Conservation (phyloP, 2,888 invertebrate genomes). For the Tinea trinotella region DNA sequence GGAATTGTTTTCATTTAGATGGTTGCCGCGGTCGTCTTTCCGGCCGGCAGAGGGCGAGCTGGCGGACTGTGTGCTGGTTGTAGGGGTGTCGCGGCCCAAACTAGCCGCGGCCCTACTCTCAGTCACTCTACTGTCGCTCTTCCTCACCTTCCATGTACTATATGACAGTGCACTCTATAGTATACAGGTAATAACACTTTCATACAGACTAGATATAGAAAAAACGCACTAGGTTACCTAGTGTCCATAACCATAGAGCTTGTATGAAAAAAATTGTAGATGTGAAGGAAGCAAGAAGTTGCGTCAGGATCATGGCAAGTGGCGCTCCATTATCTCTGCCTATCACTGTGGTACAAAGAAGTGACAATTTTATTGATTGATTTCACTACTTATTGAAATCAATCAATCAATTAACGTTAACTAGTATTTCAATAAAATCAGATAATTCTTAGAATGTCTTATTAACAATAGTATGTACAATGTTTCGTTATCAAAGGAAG, state of each 20-base stretch:
- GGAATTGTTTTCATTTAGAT: too few relatives aligned
- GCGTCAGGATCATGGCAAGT: too few relatives aligned
- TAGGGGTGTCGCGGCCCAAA: slow-evolving; percentile 88
- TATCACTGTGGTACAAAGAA: too few relatives aligned
- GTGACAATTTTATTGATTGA: too few relatives aligned
- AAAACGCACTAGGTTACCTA: neutral
- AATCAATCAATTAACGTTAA: too few relatives aligned
- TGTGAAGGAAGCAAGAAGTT: too few relatives aligned
- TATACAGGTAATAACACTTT: slow-evolving; percentile 68
- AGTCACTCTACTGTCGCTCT: slow-evolving; percentile 84
- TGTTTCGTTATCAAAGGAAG: neutral
- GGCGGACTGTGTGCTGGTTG: slow-evolving; percentile 87
- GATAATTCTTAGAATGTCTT: neutral
- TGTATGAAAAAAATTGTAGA: too few relatives aligned
- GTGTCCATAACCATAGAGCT: too few relatives aligned
- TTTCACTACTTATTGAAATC: too few relatives aligned
- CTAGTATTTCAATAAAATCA: neutral
- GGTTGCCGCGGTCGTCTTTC: slow-evolving; percentile 87
- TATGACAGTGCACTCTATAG: slow-evolving; percentile 89
- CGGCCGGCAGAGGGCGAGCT: slow-evolving; percentile 87
- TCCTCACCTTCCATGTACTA: slow-evolving; percentile 87
- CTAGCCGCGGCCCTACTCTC: slow-evolving; percentile 85
- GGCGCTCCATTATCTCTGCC: too few relatives aligned
- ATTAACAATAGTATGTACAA: neutral
- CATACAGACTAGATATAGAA: neutral